Conservation (phyloP, 2,797 vertebrate species). For the Rhynchonycteris naso region DNA sequence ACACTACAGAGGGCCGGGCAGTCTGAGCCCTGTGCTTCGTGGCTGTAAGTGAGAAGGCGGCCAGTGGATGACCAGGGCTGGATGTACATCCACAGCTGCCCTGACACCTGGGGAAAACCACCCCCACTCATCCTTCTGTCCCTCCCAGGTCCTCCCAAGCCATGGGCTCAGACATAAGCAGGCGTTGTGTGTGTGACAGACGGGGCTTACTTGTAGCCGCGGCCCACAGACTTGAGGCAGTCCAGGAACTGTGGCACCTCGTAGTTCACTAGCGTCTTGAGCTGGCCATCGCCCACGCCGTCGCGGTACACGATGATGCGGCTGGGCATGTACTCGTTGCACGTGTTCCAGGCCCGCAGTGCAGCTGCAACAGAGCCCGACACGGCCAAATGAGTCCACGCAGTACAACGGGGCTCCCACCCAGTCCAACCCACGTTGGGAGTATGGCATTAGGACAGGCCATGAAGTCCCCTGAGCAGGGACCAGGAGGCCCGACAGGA, state of each 20-base stretch:
- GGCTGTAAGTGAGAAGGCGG: no score
- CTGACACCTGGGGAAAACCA: no score
- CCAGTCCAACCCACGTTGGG: background rate
- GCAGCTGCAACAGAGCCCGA: conserved; percentile 52
- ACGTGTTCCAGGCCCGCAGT: conserved; percentile 90
- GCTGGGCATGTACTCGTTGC: conserved; percentile 91
- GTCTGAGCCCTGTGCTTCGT: no score
- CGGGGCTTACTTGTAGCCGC: conserved; percentile 90
- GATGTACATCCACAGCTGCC: no score
- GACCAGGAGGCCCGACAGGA: no score
- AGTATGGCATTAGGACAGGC: background rate
- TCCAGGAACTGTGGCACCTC: conserved; percentile 94
- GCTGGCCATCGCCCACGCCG: conserved; percentile 96
- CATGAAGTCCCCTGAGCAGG: background rate
- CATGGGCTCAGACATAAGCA: no score
- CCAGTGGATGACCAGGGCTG: no score
- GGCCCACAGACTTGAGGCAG: conserved; percentile 90
- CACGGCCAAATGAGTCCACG: rapidly evolving
- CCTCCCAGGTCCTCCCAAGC: no score
- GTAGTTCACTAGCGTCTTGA: conserved; percentile 92
- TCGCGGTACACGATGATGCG: conserved; percentile 97
- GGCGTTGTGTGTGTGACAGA: no score
- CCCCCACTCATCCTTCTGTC: no score
- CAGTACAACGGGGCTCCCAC: background rate
- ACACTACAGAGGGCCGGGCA: no score